phyloP scores from a whole-genome alignment of 2,797 vertebrate species.

The Melanotaenia boesemani region DNA sequence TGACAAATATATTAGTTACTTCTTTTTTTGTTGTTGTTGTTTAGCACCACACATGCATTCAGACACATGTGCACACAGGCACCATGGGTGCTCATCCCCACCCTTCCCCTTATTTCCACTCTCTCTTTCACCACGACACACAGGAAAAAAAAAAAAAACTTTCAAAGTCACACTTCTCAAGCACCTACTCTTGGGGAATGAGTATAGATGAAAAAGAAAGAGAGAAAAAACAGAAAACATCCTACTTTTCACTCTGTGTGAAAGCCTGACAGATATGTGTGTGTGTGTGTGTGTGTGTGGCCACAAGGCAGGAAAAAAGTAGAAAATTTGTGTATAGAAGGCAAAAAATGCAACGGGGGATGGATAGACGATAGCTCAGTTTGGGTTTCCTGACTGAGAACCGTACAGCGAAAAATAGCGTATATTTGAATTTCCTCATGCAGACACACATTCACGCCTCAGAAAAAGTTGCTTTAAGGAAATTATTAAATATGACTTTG shows the following conservation, averaged over 20 bases:
- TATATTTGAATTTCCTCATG: neutral
- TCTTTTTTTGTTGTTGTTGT: constrained; percentile 22
- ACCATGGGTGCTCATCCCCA: constrained; percentile 44
- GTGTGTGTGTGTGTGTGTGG: constrained; percentile 41
- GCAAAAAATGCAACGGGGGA: constrained; percentile 35
- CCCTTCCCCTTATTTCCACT: constrained; percentile 34
- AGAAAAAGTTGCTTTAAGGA: constrained; percentile 5
- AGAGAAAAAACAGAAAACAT: constrained; percentile 48
- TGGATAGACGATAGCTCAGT: constrained; percentile 16
- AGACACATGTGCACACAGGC: constrained; percentile 30
- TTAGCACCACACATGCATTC: constrained; percentile 14
- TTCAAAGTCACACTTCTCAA: constrained; percentile 78
- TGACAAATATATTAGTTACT: constrained; percentile 76
- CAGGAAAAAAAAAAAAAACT: constrained; percentile 47
- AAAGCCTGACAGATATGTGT: constrained; percentile 73
- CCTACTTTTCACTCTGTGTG: constrained; percentile 68
- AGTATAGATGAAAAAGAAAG: constrained; percentile 51
- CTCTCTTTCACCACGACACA: constrained; percentile 56
- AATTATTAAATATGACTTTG: constrained; percentile 20
- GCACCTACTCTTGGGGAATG: constrained; percentile 72
- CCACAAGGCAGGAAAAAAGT: constrained; percentile 37
- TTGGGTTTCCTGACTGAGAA: constrained; percentile 39
- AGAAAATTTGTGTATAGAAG: constrained; percentile 39
- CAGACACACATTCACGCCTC: neutral
- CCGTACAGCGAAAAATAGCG: constrained; percentile 41